Base-by-base conservation (phyloP, 2,797 vertebrate species). In the Pipistrellus nathusii region DNA sequence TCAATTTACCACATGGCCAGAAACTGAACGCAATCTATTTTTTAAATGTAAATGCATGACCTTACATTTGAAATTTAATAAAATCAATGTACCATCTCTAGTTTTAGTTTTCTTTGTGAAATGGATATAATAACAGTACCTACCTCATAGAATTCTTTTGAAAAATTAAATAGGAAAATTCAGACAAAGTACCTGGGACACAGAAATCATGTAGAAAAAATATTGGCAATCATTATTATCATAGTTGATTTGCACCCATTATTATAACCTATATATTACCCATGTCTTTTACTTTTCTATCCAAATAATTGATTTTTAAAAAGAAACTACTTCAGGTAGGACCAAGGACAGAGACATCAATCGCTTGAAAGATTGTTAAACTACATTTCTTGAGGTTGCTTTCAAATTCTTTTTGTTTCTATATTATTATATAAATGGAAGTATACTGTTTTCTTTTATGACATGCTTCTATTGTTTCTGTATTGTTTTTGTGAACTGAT, bases 321-420 rank as follows among this genome's bases (percentile, higher is more conserved):
- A 88, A 66, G 38, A 73, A 75, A 62, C 13, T 76, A 80, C 41
- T 53, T 95, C 62, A 91, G 18, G 75, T 80, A 95, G 23, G 85
- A 93, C 51, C 44, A 91, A 93, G 75, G 82, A 75, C 77, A 77
- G 6, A 93, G 30, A 90, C 12, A 88, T 68, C 53, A 86, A 71
- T 90, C 41, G 88, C 15, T 69, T 64, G 66, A 30, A 75, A 32
- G 59, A 85, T 44, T 87, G 30, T 57, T 94, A 86, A 94, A 84
- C 11, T 35, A 83, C n/a, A 90, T 80, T 90, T 94, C 38, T 85
- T 75, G 30, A 85, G 41, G 25, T 59, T 78, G 38, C n/a, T 84
- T 93, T 96, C n/a, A 87, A 92, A 94, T 92, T 88, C 8, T 84
- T 93, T 94, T n/a, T 78, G 17, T 14, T 93, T 93, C 44, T 64